A percentile compares a stretch with the other conserved stretches of the same genome.
Conservation (phyloP, 2,888 invertebrate species). For the Meganola albula region DNA sequence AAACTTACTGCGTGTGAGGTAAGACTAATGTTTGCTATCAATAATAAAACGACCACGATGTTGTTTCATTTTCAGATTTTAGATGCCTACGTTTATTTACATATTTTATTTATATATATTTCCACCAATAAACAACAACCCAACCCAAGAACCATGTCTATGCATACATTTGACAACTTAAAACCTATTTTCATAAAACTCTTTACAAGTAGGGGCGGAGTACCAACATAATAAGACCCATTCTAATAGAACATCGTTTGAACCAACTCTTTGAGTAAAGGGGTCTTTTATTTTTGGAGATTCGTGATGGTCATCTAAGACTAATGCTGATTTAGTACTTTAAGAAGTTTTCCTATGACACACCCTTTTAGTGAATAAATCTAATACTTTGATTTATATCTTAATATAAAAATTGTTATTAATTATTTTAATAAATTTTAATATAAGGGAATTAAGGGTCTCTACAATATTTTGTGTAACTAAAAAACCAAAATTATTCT, state of each 20-base stretch:
- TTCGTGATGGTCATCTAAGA: conserved; percentile 41
- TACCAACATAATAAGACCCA: conserved; percentile 32
- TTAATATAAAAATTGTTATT: not conserved
- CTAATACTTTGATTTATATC: conserved; percentile 5
- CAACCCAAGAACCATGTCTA: conserved; percentile 48
- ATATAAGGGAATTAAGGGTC: no score
- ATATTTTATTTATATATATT: no score
- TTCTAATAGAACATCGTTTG: not conserved
- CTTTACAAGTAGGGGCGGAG: conserved; percentile 34
- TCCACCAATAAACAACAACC: no score
- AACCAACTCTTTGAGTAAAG: not conserved
- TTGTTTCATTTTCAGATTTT: no score
- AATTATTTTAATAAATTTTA: no score
- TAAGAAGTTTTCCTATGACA: conserved; percentile 36
- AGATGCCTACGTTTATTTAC: no score
- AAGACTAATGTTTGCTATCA: no score
- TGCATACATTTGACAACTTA: conserved; percentile 46
- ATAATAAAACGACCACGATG: no score
- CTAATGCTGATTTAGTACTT: conserved; percentile 56
- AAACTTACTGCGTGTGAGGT: no score
- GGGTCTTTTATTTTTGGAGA: conserved; percentile 31
- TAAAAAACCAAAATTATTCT: no score
- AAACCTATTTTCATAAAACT: conserved; percentile 36
- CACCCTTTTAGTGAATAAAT: conserved; percentile 28
- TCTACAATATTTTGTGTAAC: no score